Evolutionary conservation across 1,140 invertebrate genomes (phyloP), one percentile per base, ranked within the genome.

Genomic region (Alviniconcha marisindica): DNA sequence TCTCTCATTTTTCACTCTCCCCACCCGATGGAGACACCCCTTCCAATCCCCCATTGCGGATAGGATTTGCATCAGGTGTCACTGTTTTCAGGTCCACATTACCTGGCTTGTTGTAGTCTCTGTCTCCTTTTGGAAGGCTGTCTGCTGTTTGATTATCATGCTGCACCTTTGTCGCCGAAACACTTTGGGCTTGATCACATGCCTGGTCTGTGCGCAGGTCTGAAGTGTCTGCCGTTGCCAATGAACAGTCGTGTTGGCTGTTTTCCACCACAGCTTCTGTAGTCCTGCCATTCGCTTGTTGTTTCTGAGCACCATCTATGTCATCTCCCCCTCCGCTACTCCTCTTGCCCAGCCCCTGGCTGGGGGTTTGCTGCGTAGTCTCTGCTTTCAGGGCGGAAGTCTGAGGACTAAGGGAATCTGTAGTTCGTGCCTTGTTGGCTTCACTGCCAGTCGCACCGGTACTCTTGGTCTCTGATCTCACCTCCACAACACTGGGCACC

Each of bases 201-300:
- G 77, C 36, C 54, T 78, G 77, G 77, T 78, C 77, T 78, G 77
- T 78, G 14, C 77, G 51, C 5, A 78, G 77, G 24, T 80, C 78
- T 28, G 78, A n/a, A 1, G 78, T 66, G 56, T 80, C 78, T 80
- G 78, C 38, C 33, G 78, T 60, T 0, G 60, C n/a, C 60, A 69
- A 36, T 31, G 60, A 40, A 66, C 78, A 80, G 18, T 80, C 33
- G 60, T 66, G 78, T 21, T 44, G 24, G 78, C 40, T 44, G 14
- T 63, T 80, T 28, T 80, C 78, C 3, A 76, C 42, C 73, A 40
- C 60, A 4, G 14, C 28, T 28, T 42, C 78, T 44, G 78, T 66
- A 42, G 78, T 44, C 60, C 56, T 80, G 42, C 78, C 78, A 44
- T 80, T 80, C 15, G 78, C 15, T 40, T 77, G 44, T 15, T 60